Evolutionary conservation across 2,797 vertebrate genomes (phyloP).

Genomic region (Lindbergichthys nudifrons): DNA sequence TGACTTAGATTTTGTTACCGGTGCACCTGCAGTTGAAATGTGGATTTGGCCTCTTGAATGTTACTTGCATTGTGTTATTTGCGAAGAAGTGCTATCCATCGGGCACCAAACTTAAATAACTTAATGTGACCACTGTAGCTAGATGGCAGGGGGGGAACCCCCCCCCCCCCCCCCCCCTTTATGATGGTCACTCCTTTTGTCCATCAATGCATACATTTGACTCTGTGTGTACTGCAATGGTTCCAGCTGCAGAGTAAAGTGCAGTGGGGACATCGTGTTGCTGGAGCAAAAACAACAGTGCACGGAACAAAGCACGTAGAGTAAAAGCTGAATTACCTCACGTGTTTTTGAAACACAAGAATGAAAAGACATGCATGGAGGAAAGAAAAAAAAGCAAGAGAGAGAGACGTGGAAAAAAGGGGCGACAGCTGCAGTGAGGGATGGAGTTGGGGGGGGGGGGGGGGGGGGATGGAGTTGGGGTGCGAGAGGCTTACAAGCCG

Average conservation of each 20-base stretch:
- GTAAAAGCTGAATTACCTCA: conserved; percentile 54
- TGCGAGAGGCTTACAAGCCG: conserved; percentile 63
- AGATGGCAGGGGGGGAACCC: conserved; percentile 27
- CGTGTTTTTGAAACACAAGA: conserved; percentile 78
- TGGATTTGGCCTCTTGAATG: neutral
- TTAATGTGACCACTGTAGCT: conserved; percentile 16
- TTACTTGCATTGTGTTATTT: conserved; percentile 7
- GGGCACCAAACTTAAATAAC: conserved; percentile 17
- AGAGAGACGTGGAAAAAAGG: conserved; percentile 54
- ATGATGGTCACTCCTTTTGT: neutral
- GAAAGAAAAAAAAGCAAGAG: conserved; percentile 43
- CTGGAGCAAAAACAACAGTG: neutral
- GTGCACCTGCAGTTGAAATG: conserved; percentile 33
- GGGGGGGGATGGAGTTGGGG: conserved; percentile 26
- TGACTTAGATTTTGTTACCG: neutral
- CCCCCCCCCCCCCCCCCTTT: neutral
- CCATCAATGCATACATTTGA: no score
- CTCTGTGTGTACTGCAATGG: neutral
- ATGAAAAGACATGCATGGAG: conserved; percentile 59
- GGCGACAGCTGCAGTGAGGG: conserved; percentile 81
- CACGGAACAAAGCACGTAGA: conserved; percentile 26
- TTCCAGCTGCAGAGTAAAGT: conserved; percentile 25
- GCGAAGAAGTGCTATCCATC: conserved; percentile 18
- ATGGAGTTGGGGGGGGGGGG: neutral
- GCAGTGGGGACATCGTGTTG: neutral